phyloP scores from a whole-genome alignment of 2,113 vertebrate species.

The Prochilodus magdalenae region DNA sequence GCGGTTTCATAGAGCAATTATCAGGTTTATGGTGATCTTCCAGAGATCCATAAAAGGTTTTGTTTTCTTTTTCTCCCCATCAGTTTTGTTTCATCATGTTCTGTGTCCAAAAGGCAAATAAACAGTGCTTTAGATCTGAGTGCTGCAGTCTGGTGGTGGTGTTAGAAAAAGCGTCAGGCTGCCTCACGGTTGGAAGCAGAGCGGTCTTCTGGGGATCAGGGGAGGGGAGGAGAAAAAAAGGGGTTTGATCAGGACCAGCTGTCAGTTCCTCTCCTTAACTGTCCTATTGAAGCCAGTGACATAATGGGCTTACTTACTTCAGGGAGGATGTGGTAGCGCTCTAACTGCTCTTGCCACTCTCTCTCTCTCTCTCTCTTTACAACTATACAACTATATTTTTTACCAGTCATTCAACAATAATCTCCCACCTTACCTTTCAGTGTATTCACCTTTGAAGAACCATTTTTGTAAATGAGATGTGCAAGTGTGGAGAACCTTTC shows the following conservation, averaged over 20 bases:
- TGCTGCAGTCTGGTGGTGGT: conserved; percentile 62
- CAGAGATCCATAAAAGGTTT: conserved; percentile 59
- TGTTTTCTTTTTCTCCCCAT: neutral
- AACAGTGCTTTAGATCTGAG: conserved; percentile 66
- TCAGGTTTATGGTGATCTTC: conserved; percentile 53
- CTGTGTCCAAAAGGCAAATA: conserved; percentile 68
- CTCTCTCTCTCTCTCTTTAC: neutral
- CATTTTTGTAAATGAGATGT: too few relatives aligned
- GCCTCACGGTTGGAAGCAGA: conserved; percentile 63
- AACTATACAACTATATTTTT: neutral
- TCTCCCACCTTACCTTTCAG: too few relatives aligned
- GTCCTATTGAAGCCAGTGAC: conserved; percentile 56
- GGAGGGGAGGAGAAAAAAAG: conserved; percentile 66
- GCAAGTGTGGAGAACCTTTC: too few relatives aligned
- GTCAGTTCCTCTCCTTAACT: conserved; percentile 69
- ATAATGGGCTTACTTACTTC: conserved; percentile 53
- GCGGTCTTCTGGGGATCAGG: conserved; percentile 67
- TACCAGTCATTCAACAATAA: neutral
- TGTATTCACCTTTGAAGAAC: too few relatives aligned
- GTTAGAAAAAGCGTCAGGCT: conserved; percentile 64
- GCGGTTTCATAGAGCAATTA: conserved; percentile 59
- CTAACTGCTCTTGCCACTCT: conserved; percentile 60
- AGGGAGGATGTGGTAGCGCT: conserved; percentile 45
- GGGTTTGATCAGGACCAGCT: conserved; percentile 77
- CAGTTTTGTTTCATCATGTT: conserved; percentile 63